Percentiles rank a stretch among this genome's conserved stretches.
Conservation (phyloP, 2,797 vertebrate species). For the Anas bahamensis region DNA sequence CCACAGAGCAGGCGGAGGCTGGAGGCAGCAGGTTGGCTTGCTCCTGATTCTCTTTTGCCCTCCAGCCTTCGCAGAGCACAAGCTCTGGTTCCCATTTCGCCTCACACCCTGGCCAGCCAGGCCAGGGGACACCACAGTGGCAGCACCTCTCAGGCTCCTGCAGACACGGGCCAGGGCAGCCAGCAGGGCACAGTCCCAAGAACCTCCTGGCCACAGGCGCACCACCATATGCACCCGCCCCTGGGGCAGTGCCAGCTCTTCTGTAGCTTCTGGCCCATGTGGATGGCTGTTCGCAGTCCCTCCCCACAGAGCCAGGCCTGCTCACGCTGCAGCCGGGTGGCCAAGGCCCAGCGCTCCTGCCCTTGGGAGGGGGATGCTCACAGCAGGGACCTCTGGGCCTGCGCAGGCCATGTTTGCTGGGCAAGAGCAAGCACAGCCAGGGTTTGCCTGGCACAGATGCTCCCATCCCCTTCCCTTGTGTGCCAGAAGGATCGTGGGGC, state of each 20-base stretch:
- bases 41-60: neutral
- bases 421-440: neutral
- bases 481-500: slow-evolving; percentile 59
- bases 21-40: neutral
- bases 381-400: neutral
- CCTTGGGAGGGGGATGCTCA: neutral
- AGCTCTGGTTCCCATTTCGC: neutral
- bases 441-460: neutral
- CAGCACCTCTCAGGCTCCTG: neutral
- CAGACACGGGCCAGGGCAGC: neutral
- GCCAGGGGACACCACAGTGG: neutral
- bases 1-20: neutral
- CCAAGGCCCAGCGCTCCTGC: neutral
- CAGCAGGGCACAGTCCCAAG: neutral
- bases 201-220: fast-evolving
- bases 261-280: fast-evolving
- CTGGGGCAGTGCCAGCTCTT: fast-evolving
- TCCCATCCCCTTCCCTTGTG: neutral
- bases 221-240: neutral
- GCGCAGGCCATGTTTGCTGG: neutral
- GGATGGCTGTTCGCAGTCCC: neutral
- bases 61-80: neutral
- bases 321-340: neutral
- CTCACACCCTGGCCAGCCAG: fast-evolving
- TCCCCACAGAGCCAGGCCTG: neutral